Base-by-base conservation (phyloP, 2,113 vertebrate genomes). In the Pantherophis guttatus region DNA sequence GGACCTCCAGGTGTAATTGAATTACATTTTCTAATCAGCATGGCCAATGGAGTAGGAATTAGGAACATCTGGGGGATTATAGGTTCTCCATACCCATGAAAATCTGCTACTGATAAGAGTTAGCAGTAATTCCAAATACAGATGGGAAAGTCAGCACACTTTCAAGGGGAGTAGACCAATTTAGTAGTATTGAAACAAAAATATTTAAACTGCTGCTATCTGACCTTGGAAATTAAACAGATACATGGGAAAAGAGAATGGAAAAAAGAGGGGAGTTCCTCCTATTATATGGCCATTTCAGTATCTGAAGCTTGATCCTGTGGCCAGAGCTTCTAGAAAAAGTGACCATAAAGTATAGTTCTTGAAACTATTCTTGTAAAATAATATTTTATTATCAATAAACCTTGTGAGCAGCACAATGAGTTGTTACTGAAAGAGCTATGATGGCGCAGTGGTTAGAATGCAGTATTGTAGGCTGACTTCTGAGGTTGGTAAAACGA, bases 341-440 rank as follows among this genome's bases (percentile, higher is more conserved):
- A 33, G 26, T 39, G n/a, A 9, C 39, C 59, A 93, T 94, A 93
- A 50, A 96, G 96, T 97, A 97, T 96, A 97, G 95, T 97, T 97
- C 97, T 96, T 97, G 96, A 95, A 97, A 97, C 96, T 97, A 96
- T 96, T 97, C 95, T 97, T 96, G 86, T 94, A 97, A 98, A 98
- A 97, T 95, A 90, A 95, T 94, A 97, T 97, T 54, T 98, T 97
- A 97, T 10, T 11, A 97, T 96, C 96, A 95, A 95, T 92, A 55
- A 12, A 94, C 94, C 95, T 95, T 96, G 94, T 94, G 94, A 95
- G 95, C 95, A 97, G 96, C 89, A 93, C 94, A 94, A 97, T 94
- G 96, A 97, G 93, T 97, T 98, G 93, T 96, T 97, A 93, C 89
- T 97, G 97, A 97, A 70, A 29, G 62, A n/a, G 29, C 62, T n/a